These are phyloP conservation scores for Sceloporus undulatus DNA, from an alignment of 2,113 vertebrate genomes.

Conservation along the genomic window DNA sequence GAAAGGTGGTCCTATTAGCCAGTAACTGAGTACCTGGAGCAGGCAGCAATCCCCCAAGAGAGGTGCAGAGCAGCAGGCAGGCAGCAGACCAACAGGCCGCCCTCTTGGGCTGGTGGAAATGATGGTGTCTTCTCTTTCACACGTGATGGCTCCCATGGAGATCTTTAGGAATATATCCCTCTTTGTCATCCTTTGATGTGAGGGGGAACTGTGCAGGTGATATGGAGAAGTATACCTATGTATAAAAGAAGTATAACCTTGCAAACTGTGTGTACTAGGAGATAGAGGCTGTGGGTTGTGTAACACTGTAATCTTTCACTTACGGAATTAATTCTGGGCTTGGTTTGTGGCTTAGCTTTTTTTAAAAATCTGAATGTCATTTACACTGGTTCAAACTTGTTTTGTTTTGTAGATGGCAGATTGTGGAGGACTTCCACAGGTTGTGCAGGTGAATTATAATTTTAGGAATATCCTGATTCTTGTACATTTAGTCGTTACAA, in stretches of 20 bases:
- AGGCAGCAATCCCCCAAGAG: too few relatives aligned
- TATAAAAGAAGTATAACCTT: too few relatives aligned
- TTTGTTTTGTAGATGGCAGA: constrained; percentile 90
- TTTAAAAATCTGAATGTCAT: neutral
- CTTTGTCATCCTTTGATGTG: neutral
- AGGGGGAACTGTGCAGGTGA: neutral
- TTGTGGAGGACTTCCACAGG: constrained; percentile 94
- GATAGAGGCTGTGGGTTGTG: neutral
- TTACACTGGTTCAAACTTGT: neutral
- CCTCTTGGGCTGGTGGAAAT: too few relatives aligned
- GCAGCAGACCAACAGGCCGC: too few relatives aligned
- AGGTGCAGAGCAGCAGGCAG: too few relatives aligned
- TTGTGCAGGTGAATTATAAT: constrained; percentile 88
- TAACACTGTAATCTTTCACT: neutral
- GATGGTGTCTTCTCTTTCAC: too few relatives aligned
- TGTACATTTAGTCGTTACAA: neutral
- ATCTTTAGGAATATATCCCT: constrained; percentile 16
- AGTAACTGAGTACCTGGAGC: too few relatives aligned
- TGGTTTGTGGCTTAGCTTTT: neutral
- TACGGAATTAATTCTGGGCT: neutral
- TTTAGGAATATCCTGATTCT: neutral
- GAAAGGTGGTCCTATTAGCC: too few relatives aligned
- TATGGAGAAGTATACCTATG: too few relatives aligned
- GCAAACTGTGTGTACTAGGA: neutral
- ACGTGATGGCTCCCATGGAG: constrained; percentile 9